These are phyloP conservation scores for Brachyhypopomus occidentalis DNA, from an alignment of 2,113 vertebrate genomes.

Conservation along the genomic window DNA sequence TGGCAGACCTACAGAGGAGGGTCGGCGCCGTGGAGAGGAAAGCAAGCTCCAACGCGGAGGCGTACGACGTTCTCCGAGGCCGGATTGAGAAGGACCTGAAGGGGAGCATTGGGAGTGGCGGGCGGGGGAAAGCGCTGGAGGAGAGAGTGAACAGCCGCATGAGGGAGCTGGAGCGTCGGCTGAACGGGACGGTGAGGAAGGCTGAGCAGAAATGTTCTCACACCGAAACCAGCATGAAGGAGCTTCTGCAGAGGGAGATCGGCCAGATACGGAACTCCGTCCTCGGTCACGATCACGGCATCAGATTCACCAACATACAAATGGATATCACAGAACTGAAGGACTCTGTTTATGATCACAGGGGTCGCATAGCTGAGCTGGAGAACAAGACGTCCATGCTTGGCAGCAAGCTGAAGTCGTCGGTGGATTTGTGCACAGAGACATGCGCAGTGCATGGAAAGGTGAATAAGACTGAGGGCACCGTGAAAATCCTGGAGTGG, in stretches of 20 bases:
- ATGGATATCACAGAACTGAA: constrained; percentile 70
- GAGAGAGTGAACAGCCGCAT: constrained; percentile 75
- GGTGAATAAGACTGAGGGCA: constrained; percentile 60
- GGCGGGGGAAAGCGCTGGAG: constrained; percentile 65
- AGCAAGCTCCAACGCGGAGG: constrained; percentile 70
- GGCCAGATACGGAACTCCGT: constrained; percentile 69
- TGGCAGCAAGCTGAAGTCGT: constrained; percentile 69
- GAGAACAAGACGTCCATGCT: constrained; percentile 69
- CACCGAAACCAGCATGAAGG: constrained; percentile 72
- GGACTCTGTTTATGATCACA: constrained; percentile 68
- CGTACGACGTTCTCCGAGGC: constrained; percentile 71
- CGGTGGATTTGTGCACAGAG: constrained; percentile 73
- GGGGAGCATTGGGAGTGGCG: constrained; percentile 51
- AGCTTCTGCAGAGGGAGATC: constrained; percentile 72
- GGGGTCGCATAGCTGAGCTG: constrained; percentile 61
- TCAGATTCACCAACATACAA: constrained; percentile 74
- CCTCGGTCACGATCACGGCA: constrained; percentile 65
- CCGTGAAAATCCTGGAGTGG: constrained; percentile 77
- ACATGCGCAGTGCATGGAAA: constrained; percentile 66
- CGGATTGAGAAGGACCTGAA: constrained; percentile 74
- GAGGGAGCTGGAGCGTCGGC: constrained; percentile 77
- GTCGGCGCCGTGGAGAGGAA: constrained; percentile 71
- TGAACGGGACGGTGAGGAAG: constrained; percentile 81
- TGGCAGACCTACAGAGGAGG: constrained; percentile 68
- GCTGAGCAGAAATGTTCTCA: constrained; percentile 73